Percentiles rank a stretch among this genome's conserved stretches.
Conservation (phyloP, 37 sponge, comb jelly and placozoan species). For the Beroe ovata region DNA sequence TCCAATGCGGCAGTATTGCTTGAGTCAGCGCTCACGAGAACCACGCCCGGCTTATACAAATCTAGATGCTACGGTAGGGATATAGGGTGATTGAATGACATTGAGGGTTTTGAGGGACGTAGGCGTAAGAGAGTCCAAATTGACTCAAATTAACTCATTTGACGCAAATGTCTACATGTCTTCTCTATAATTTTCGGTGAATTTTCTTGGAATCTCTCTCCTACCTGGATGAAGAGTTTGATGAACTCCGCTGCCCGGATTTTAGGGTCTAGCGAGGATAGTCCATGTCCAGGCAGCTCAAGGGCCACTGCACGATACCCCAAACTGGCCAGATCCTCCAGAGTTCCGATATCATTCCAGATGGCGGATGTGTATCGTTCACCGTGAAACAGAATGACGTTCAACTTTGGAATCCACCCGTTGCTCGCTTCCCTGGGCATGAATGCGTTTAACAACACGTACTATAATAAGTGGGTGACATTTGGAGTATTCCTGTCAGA, state of each 20-base stretch:
- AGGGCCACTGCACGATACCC: constrained; percentile 43
- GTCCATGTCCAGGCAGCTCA: constrained; percentile 61
- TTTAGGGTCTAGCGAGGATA: constrained; percentile 30
- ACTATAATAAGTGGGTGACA: too few species aligned
- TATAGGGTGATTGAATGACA: neutral
- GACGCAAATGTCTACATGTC: too few species aligned
- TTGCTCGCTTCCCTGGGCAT: constrained; percentile 65
- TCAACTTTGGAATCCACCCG: constrained; percentile 49
- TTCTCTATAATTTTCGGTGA: too few species aligned
- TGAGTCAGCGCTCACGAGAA: neutral
- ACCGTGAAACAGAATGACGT: constrained; percentile 31
- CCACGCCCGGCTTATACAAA: constrained; percentile 43
- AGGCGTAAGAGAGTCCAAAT: too few species aligned
- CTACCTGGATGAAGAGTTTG: constrained; percentile 64
- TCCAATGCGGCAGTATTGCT: constrained; percentile 34
- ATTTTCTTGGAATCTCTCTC: too few species aligned
- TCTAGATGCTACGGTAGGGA: constrained; percentile 22
- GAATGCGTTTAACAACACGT: neutral
- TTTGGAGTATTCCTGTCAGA: too few species aligned
- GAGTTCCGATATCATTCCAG: constrained; percentile 36
- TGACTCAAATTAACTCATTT: too few species aligned
- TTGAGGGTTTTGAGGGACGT: neutral
- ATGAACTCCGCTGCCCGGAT: constrained; percentile 42
- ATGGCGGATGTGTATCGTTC: constrained; percentile 49
- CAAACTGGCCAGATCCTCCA: constrained; percentile 33